Conservation (phyloP, 2,797 vertebrate genomes). For the Onychomys leucogaster region DNA sequence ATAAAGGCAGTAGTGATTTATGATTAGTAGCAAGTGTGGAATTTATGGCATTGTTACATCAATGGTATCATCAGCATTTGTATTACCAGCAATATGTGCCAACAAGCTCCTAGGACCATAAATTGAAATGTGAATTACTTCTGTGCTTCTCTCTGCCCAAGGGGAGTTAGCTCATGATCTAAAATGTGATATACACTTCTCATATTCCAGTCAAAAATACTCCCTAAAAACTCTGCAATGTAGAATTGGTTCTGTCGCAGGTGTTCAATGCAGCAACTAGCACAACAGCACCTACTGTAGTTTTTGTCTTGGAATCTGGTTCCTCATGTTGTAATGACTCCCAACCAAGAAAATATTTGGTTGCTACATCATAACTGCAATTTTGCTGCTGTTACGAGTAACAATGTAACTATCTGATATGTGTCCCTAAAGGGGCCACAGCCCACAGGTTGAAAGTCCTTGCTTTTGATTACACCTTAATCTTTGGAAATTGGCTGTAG, state of each 20-base stretch:
- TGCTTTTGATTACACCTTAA: background rate
- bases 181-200: background rate
- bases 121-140: background rate
- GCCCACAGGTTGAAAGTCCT: background rate
- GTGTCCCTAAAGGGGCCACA: rapidly evolving
- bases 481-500: background rate
- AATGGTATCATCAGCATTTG: background rate
- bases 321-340: background rate
- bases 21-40: background rate
- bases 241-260: background rate
- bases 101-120: background rate
- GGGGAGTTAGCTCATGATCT: no score
- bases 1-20: background rate
- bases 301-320: background rate
- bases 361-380: background rate
- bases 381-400: background rate
- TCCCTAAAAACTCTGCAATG: background rate
- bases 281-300: background rate
- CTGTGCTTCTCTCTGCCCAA: no score
- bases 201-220: background rate
- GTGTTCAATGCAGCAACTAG: background rate
- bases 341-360: background rate
- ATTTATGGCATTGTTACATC: background rate
- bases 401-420: background rate
- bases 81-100: background rate